A percentile compares a stretch with the other conserved stretches of the same genome.
phyloP scores from a whole-genome alignment of 2,797 vertebrate genomes.

The Syndactyla subalaris region DNA sequence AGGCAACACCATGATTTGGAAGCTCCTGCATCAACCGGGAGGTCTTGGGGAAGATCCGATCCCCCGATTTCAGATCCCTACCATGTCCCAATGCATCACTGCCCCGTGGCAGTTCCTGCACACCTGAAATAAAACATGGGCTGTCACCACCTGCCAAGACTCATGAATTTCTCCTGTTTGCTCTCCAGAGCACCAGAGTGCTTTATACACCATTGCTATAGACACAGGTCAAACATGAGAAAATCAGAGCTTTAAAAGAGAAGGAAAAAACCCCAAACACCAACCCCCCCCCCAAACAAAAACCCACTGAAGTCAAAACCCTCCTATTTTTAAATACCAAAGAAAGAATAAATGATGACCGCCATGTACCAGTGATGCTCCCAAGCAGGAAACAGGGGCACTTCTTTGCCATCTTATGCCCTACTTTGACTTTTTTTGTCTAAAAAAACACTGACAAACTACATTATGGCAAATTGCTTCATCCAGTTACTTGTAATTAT shows the following conservation, averaged over 20 bases:
- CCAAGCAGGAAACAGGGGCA: not conserved
- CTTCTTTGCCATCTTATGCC: not conserved
- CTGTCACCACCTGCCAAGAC: not conserved
- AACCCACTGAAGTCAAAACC: not conserved
- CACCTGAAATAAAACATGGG: not conserved
- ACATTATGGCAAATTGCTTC: not conserved
- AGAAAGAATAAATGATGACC: not conserved
- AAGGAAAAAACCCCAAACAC: not conserved
- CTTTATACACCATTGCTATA: not conserved
- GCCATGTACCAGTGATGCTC: not conserved
- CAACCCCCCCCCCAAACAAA: fast-evolving
- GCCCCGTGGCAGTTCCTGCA: not conserved
- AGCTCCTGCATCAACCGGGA: not conserved
- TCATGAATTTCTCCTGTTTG: not conserved
- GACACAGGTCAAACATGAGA: not conserved
- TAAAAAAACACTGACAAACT: not conserved
- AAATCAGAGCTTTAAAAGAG: not conserved
- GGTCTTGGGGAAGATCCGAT: not conserved
- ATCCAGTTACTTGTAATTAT: not conserved
- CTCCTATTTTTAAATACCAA: not conserved
- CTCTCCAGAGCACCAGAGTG: not conserved
- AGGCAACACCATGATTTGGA: not conserved
- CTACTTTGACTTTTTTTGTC: not conserved
- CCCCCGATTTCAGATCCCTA: not conserved
- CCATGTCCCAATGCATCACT: not conserved